Conservation (phyloP, 2,888 invertebrate species). For the Apotomis capreana region DNA sequence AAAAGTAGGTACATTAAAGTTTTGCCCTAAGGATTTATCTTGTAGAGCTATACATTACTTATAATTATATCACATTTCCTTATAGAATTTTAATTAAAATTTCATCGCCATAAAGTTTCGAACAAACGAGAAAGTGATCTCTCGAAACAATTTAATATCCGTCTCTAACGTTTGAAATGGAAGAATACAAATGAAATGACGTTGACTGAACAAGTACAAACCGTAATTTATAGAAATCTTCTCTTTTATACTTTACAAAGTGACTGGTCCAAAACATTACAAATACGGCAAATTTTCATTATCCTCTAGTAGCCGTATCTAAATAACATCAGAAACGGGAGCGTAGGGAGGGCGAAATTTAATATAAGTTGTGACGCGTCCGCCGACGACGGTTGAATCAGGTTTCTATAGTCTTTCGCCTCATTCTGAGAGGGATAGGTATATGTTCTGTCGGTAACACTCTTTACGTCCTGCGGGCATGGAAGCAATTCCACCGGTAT, state of each 20-base stretch:
- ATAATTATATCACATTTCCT: constrained; percentile 68
- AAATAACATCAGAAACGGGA: constrained; percentile 25
- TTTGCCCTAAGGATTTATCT: constrained; percentile 15
- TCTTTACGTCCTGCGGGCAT: constrained; percentile 84
- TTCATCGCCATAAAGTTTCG: constrained; percentile 49
- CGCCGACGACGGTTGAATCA: constrained; percentile 64
- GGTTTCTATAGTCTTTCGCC: constrained; percentile 78
- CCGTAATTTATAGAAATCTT: constrained; percentile 40
- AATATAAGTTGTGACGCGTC: constrained; percentile 42
- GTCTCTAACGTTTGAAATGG: constrained; percentile 42
- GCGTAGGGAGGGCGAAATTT: constrained; percentile 23
- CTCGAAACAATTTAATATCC: constrained; percentile 50
- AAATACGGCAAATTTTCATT: constrained; percentile 36
- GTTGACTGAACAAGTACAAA: constrained; percentile 31
- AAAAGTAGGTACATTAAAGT: constrained; percentile 43
- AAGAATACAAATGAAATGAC: constrained; percentile 36
- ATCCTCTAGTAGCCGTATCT: constrained; percentile 26
- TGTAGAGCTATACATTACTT: constrained; percentile 46
- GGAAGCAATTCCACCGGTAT: constrained; percentile 83
- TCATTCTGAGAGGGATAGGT: constrained; percentile 84
- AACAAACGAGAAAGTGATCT: constrained; percentile 45
- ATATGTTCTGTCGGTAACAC: constrained; percentile 83
- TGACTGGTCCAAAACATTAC: constrained; percentile 41
- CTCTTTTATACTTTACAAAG: constrained; percentile 38
- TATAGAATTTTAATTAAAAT: constrained; percentile 54